Conservation (phyloP, 2,113 vertebrate genomes). For the Salminus brasiliensis region DNA sequence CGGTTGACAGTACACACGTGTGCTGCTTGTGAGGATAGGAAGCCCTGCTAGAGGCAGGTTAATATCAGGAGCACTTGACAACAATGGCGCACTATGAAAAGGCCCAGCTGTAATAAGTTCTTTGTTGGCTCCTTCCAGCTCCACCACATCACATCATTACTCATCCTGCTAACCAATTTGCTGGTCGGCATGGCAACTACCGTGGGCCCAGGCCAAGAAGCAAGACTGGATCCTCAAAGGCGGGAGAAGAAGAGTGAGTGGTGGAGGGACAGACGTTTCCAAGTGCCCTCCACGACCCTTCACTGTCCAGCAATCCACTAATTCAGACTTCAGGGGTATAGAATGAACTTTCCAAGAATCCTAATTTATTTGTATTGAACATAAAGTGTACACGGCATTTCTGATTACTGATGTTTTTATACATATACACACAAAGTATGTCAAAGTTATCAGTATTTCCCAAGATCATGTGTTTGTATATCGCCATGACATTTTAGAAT, state of each 20-base stretch:
- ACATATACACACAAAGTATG: too few species aligned
- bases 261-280: constrained; percentile 69
- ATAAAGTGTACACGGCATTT: neutral
- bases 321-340: neutral
- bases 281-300: constrained; percentile 66
- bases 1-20: constrained; percentile 40
- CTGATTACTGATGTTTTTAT: too few species aligned
- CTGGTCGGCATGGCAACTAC: constrained; percentile 79
- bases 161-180: constrained; percentile 81
- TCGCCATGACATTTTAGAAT: too few species aligned
- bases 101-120: constrained; percentile 80
- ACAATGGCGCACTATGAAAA: constrained; percentile 80
- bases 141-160: constrained; percentile 81
- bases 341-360: neutral
- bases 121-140: constrained; percentile 80
- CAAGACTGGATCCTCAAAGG: constrained; percentile 81
- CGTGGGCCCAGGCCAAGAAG: constrained; percentile 72
- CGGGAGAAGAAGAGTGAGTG: constrained; percentile 61
- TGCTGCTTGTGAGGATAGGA: constrained; percentile 56
- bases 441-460: too few species aligned
- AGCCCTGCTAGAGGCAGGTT: constrained; percentile 74
- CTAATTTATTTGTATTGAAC: neutral
- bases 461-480: too few species aligned
- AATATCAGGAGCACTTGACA: constrained; percentile 81
- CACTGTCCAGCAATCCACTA: constrained; percentile 10